These are phyloP conservation scores for Julus scandinavius DNA, from an alignment of 2,888 invertebrate genomes.

Conservation along the genomic window DNA sequence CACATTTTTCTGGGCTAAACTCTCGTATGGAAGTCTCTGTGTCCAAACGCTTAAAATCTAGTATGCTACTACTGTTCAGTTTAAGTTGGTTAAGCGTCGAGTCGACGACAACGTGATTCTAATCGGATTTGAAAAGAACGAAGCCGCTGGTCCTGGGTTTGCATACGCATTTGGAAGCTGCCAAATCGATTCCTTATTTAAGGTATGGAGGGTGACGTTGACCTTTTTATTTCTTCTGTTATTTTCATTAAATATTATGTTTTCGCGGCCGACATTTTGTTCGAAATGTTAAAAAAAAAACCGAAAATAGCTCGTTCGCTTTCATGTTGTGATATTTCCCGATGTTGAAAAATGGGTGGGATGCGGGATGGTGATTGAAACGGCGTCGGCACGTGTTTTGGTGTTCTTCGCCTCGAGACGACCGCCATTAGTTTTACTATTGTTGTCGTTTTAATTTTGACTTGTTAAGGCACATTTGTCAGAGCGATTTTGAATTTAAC, in stretches of 20 bases:
- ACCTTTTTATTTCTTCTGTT: not conserved
- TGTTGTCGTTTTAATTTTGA: not conserved
- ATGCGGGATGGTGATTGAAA: not conserved
- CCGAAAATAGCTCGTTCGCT: not conserved
- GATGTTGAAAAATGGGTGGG: not conserved
- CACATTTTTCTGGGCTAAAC: not conserved
- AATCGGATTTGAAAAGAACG: conserved; percentile 38
- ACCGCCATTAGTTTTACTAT: conserved; percentile 26
- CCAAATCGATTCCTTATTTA: not conserved
- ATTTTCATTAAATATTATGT: not conserved
- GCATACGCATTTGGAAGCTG: conserved; percentile 31
- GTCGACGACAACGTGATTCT: conserved; percentile 39
- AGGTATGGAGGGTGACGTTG: conserved; percentile 26
- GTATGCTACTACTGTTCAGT: not conserved
- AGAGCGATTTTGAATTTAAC: not conserved
- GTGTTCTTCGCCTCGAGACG: conserved; percentile 17
- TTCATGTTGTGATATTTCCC: not conserved
- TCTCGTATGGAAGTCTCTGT: conserved; percentile 34
- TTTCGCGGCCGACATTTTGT: not conserved
- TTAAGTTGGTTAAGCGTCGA: conserved; percentile 21
- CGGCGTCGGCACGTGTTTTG: not conserved
- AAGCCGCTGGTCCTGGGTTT: conserved; percentile 29
- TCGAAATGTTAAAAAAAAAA: not conserved
- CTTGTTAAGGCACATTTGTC: not conserved
- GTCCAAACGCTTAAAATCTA: conserved; percentile 34